Percentiles rank a stretch among this genome's conserved stretches.
Evolutionary conservation across 1,140 invertebrate genomes (phyloP).

Genomic region (Zaprionus inermis): DNA sequence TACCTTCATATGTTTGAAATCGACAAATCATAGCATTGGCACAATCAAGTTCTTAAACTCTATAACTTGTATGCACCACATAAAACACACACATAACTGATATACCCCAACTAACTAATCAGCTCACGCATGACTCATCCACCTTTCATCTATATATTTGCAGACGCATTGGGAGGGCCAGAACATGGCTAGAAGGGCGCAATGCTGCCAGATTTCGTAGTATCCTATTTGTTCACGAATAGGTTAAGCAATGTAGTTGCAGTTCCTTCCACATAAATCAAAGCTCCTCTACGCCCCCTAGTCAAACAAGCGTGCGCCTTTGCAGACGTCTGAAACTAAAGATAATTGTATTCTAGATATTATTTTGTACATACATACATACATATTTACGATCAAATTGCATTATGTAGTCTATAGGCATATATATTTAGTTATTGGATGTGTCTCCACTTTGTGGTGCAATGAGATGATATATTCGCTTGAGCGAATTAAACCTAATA

Average conservation of each 20-base stretch:
- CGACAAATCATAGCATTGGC: slow-evolving; percentile 2
- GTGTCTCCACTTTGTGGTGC: slow-evolving; percentile 63
- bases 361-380: slow-evolving; percentile 74
- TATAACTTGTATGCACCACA: slow-evolving; percentile 5
- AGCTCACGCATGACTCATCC: slow-evolving; percentile 61
- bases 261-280: slow-evolving; percentile 68
- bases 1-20: neutral
- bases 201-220: slow-evolving; percentile 82
- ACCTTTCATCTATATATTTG: slow-evolving; percentile 79
- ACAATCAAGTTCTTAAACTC: slow-evolving; percentile 8
- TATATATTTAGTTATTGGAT: slow-evolving; percentile 46
- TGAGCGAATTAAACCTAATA: slow-evolving; percentile 58
- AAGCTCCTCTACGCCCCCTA: slow-evolving; percentile 57
- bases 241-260: slow-evolving; percentile 54
- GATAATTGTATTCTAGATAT: slow-evolving; percentile 69
- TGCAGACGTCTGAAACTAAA: slow-evolving; percentile 55
- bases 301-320: slow-evolving; percentile 52
- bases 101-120: slow-evolving; percentile 20
- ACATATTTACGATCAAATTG: slow-evolving; percentile 31
- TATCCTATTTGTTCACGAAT: slow-evolving; percentile 50
- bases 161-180: slow-evolving; percentile 77
- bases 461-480: slow-evolving; percentile 39
- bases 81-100: neutral
- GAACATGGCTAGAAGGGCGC: slow-evolving; percentile 72
- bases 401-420: slow-evolving; percentile 37